Evolutionary conservation across 1,140 invertebrate genomes (phyloP).

Genomic region (Thaumatotibia leucotreta): DNA sequence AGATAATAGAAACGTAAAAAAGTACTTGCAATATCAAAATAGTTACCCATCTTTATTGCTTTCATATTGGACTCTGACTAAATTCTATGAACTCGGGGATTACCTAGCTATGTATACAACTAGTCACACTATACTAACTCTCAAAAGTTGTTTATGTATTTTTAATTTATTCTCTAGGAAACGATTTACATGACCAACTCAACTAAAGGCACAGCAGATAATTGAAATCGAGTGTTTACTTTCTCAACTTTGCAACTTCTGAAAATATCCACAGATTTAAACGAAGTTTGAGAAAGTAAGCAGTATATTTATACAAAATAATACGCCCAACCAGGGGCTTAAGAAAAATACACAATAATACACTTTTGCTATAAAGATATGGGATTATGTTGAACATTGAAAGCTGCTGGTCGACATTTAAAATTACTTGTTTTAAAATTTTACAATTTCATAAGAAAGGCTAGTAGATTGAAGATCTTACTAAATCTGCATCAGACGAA

Average conservation of each 20-base stretch:
- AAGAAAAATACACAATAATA: neutral
- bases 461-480: slow-evolving; percentile 5
- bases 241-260: neutral
- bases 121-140: neutral
- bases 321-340: neutral
- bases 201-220: slow-evolving; percentile 3
- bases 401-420: neutral
- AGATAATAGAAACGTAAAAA: neutral
- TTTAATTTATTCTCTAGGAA: neutral
- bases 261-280: neutral
- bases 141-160: neutral
- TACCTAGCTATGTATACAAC: neutral
- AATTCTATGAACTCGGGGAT: neutral
- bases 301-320: neutral
- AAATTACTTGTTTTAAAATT: neutral
- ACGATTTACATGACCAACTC: neutral
- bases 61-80: neutral
- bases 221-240: neutral
- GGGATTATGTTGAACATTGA: neutral
- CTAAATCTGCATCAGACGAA: slow-evolving; percentile 68
- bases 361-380: neutral
- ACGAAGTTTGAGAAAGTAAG: neutral
- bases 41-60: neutral
- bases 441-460: neutral
- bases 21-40: neutral